A percentile compares a stretch with the other conserved stretches of the same genome.
These are phyloP conservation scores for Platysternon megacephalum DNA, from an alignment of 2,113 vertebrate species.

Conservation along the genomic window DNA sequence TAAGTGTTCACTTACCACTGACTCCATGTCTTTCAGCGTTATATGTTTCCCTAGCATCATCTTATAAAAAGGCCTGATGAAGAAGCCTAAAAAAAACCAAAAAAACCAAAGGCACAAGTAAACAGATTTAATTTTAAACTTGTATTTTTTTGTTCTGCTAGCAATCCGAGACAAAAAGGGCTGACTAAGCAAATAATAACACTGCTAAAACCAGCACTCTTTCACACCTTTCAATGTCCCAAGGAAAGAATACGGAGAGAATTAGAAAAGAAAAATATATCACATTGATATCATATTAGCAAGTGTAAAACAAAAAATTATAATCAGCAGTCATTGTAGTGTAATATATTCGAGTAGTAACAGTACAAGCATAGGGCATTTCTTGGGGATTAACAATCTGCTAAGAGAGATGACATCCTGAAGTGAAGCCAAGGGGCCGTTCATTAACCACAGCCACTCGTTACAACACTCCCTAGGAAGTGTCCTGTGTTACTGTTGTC, in stretches of 20 bases:
- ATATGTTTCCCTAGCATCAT: conserved; percentile 98
- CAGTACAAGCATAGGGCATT: neutral
- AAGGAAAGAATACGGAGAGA: neutral
- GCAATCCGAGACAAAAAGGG: neutral
- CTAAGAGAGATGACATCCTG: neutral
- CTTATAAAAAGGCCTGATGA: conserved; percentile 97
- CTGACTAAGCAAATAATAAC: neutral
- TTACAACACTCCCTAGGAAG: neutral
- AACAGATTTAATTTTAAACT: neutral
- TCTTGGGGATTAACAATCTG: neutral
- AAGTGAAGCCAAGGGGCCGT: neutral
- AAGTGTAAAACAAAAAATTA: neutral
- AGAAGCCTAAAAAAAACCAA: conserved; percentile 84
- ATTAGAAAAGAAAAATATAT: neutral
- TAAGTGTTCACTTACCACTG: conserved; percentile 85
- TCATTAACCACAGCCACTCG: neutral
- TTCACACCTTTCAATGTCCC: neutral
- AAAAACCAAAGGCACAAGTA: neutral
- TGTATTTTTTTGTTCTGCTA: neutral
- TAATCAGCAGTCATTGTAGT: neutral
- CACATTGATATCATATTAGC: neutral
- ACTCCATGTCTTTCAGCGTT: conserved; percentile 97
- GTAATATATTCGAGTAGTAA: neutral
- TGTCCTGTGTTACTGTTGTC: neutral
- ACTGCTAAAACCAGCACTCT: no score